A percentile compares a stretch with the other conserved stretches of the same genome.
Evolutionary conservation across 2,113 vertebrate genomes (phyloP).

Genomic region (Chionis minor): DNA sequence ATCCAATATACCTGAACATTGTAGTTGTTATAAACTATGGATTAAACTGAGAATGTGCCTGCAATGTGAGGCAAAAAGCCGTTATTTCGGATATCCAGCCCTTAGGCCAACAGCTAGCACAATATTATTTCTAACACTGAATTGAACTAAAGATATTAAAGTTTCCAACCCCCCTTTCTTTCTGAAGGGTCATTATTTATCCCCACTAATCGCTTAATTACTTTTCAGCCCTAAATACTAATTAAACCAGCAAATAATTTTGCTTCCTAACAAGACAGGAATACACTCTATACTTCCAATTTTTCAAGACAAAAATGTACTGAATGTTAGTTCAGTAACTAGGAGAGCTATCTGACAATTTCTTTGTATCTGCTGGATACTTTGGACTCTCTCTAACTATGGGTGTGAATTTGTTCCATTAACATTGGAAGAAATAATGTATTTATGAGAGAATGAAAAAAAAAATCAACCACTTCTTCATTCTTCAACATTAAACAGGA

Average conservation of each 20-base stretch:
- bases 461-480: slow-evolving; percentile 41
- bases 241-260: neutral
- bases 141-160: neutral
- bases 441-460: slow-evolving; percentile 18
- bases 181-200: slow-evolving; percentile 2
- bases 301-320: neutral
- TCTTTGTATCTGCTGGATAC: neutral
- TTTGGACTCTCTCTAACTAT: neutral
- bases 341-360: neutral
- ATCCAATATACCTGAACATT: neutral
- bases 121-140: neutral
- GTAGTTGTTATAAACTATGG: neutral
- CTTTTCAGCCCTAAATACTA: neutral
- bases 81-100: neutral
- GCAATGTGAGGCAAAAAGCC: slow-evolving; percentile 43
- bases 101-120: neutral
- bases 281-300: neutral
- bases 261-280: neutral
- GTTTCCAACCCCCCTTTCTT: neutral
- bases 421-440: slow-evolving; percentile 30
- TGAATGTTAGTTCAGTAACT: slow-evolving; percentile 28
- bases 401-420: slow-evolving; percentile 45
- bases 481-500: slow-evolving; percentile 39
- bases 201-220: neutral
- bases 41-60: neutral